Evolutionary conservation across 2,797 vertebrate species (phyloP), one percentile per base, ranked within the genome.

Genomic region (Gambelia wislizenii): DNA sequence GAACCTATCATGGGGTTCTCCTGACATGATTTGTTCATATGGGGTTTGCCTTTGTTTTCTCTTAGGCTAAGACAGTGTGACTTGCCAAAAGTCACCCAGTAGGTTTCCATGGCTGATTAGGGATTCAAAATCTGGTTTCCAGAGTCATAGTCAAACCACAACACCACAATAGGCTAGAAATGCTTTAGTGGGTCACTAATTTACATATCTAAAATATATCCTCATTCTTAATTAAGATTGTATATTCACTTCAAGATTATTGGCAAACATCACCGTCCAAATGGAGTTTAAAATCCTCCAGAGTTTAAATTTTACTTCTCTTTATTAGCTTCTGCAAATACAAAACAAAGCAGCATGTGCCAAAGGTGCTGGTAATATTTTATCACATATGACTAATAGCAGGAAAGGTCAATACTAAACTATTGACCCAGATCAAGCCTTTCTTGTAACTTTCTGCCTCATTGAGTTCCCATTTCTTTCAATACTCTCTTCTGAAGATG

Each of bases 361-460:
- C 79, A 75, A 80, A 88, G 80, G 30, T 81, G 61, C 75, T 54
- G 0, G 22, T 89, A 83, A 9, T 92, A 91, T 95, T 95, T 96
- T 90, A 94, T 92, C 86, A 88, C 89, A 91, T 90, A 87, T 79
- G 91, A 93, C 94, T 91, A 93, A 92, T 90, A 94, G 93, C 88
- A 91, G 84, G 90, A 87, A 90, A 93, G 94, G 94, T 93, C 94
- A 92, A 84, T 92, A 93, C 92, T 91, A 93, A 96, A 87, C 91
- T 93, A 80, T 89, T 95, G 95, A 95, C 93, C 95, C 92, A 44
- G 91, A 94, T 93, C 95, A 92, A 93, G 89, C 90, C 89, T 93
- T 83, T 85, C 92, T 91, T 93, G 95, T 95, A 92, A 85, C 91
- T 95, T 89, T 90, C 89, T 93, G 92, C 93, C 91, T 95, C 96